Conservation (phyloP, 2,797 vertebrate genomes). For the Muscicapa comitata region DNA sequence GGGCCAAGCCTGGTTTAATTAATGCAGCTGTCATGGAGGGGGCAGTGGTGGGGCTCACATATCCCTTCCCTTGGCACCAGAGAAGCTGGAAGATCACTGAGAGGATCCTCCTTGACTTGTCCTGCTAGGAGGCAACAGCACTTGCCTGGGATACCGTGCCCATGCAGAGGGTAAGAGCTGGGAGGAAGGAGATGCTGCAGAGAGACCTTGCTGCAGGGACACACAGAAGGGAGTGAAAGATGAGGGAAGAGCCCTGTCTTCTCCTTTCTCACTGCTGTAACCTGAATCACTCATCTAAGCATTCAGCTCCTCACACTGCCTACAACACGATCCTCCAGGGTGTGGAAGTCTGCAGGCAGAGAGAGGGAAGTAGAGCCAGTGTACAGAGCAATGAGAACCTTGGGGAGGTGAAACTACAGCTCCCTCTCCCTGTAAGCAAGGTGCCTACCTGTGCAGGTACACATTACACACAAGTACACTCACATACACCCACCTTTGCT, state of each 20-base stretch:
- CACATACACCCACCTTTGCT: constrained; percentile 22
- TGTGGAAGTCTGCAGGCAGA: background rate
- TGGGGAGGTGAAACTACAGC: background rate
- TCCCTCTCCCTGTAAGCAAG: background rate
- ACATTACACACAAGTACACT: background rate
- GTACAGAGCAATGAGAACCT: rapidly evolving
- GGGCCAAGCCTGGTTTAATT: background rate
- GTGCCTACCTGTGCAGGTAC: background rate
- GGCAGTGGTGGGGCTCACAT: background rate
- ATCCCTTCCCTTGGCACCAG: background rate
- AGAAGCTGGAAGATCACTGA: background rate
- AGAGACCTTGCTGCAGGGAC: background rate
- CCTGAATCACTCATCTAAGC: background rate
- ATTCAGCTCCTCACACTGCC: background rate
- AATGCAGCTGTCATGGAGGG: background rate
- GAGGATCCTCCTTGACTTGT: background rate
- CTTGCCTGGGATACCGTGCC: background rate
- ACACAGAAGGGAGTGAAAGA: background rate
- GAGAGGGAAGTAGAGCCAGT: background rate
- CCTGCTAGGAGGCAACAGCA: background rate
- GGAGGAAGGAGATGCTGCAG: background rate
- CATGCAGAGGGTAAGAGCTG: background rate
- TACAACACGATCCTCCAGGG: background rate
- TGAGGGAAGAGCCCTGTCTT: background rate
- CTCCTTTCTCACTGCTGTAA: background rate